A percentile compares a stretch with the other conserved stretches of the same genome.
These are phyloP conservation scores for Cliona cf. orientalis DNA, from an alignment of 37 sponge, comb jelly and placozoan genomes.

Conservation along the genomic window DNA sequence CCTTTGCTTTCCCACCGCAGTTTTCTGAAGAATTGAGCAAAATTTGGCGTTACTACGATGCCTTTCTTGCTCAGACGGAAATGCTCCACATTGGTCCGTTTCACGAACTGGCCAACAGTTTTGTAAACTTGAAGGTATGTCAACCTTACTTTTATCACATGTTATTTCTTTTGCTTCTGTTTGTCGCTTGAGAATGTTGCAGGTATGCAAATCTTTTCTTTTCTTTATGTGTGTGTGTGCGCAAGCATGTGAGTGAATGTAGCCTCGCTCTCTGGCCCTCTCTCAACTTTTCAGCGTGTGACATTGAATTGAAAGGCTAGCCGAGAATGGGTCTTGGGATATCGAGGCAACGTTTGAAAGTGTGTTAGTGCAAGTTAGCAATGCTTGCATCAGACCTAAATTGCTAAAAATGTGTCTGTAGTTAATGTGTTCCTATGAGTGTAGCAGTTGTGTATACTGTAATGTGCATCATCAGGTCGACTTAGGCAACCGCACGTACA, in stretches of 20 bases:
- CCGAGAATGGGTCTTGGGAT: no score
- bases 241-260: not conserved
- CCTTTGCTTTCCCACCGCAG: constrained; percentile 34
- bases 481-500: no score
- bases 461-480: no score
- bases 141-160: not conserved
- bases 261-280: not conserved
- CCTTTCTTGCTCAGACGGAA: constrained; percentile 61
- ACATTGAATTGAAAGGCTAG: no score
- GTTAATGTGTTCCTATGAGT: no score
- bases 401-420: no score
- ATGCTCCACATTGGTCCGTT: constrained; percentile 43
- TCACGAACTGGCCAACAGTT: constrained; percentile 50
- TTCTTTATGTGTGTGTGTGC: not conserved
- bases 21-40: constrained; percentile 49
- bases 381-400: no score
- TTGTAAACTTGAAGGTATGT: constrained; percentile 57
- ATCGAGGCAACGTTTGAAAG: no score
- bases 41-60: constrained; percentile 64
- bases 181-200: not conserved
- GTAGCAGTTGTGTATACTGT: no score
- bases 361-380: no score
- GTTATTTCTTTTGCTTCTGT: not conserved
- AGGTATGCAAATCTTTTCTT: not conserved
- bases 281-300: not conserved